A percentile compares a stretch with the other conserved stretches of the same genome.
Conservation (phyloP, 2,888 invertebrate genomes). For the Diploptera punctata region DNA sequence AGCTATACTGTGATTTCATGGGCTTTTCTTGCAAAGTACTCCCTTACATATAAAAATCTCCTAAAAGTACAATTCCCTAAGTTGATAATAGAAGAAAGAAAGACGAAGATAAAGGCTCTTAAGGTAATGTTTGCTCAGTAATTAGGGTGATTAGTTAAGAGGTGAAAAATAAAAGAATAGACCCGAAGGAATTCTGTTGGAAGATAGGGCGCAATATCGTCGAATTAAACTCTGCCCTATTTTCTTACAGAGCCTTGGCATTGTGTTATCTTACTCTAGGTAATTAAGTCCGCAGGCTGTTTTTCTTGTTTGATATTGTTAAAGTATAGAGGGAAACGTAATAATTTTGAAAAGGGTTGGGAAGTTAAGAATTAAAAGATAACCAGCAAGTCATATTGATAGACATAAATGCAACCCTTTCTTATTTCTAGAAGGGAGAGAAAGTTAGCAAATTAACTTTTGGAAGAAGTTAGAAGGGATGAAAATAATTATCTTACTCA, state of each 20-base stretch:
- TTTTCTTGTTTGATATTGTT: background rate
- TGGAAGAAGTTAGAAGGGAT: too few relatives aligned
- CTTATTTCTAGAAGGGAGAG: too few relatives aligned
- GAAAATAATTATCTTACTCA: too few relatives aligned
- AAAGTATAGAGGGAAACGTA: background rate
- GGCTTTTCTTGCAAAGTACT: too few relatives aligned
- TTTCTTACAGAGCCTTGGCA: background rate
- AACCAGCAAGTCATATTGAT: slow-evolving; percentile 2
- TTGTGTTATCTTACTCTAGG: background rate
- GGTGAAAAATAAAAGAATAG: background rate
- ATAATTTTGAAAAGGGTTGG: background rate
- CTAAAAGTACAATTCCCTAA: background rate
- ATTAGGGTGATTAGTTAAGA: slow-evolving; percentile 3
- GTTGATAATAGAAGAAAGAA: background rate
- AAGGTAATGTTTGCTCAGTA: background rate
- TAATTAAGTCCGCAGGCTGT: background rate
- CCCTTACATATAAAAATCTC: background rate
- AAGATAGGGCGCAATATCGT: background rate
- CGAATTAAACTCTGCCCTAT: background rate
- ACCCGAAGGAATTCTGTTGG: background rate
- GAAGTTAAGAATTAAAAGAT: slow-evolving; percentile 7
- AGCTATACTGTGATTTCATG: too few relatives aligned
- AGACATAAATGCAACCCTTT: background rate
- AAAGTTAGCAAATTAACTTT: background rate
- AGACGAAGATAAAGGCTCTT: background rate